Evolutionary conservation across 2,113 vertebrate species (phyloP).

Genomic region (Nothocercus nigrocapillus): DNA sequence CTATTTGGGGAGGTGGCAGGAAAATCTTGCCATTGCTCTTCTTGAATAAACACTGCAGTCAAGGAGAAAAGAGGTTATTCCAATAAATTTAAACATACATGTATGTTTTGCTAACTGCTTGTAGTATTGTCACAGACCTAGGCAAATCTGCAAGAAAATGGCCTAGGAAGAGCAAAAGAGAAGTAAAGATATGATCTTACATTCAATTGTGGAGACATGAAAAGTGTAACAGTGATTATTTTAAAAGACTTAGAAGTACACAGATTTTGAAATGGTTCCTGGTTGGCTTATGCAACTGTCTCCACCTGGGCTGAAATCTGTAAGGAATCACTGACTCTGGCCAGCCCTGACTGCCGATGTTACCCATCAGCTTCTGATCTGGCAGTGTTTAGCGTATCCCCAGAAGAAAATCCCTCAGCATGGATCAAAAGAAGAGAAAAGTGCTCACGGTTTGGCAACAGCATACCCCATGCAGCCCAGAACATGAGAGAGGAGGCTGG

Average conservation of each 20-base stretch:
- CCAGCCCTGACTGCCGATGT: neutral
- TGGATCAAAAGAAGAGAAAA: neutral
- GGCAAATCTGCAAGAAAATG: neutral
- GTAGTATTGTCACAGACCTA: neutral
- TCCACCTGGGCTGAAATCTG: neutral
- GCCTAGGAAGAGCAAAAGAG: neutral
- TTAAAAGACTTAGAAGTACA: neutral
- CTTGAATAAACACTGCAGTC: neutral
- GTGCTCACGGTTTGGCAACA: neutral
- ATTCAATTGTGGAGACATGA: neutral
- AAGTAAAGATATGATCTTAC: neutral
- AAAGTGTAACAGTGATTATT: neutral
- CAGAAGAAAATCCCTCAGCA: neutral
- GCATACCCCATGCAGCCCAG: neutral
- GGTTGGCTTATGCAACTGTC: neutral
- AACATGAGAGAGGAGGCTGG: neutral
- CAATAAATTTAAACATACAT: accelerated
- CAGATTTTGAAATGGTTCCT: neutral
- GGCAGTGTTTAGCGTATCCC: neutral
- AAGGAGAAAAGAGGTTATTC: neutral
- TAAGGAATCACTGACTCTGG: neutral
- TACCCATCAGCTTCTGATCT: neutral
- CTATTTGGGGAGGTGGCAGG: neutral
- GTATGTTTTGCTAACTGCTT: neutral
- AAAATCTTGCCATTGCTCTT: neutral